Evolutionary conservation across 2,888 invertebrate genomes (phyloP).

Genomic region (Macrophya annulata): DNA sequence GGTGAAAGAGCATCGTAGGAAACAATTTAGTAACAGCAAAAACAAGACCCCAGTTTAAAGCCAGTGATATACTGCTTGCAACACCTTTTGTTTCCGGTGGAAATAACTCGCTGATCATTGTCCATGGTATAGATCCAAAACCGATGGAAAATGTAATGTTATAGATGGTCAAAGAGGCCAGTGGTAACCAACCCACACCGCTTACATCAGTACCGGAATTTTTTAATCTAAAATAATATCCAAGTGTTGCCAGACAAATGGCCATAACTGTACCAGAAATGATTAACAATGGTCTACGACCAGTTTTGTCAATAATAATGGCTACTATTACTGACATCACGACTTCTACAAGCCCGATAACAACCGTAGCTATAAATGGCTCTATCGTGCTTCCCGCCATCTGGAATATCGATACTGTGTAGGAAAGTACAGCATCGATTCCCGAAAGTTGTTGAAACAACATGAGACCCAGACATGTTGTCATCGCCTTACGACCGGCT

Average conservation of each 20-base stretch:
- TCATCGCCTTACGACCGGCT: constrained; percentile 79
- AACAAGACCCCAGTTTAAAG: constrained; percentile 78
- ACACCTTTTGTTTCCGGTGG: constrained; percentile 78
- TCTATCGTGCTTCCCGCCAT: constrained; percentile 77
- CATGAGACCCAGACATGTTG: constrained; percentile 80
- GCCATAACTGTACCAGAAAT: constrained; percentile 79
- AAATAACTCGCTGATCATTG: constrained; percentile 80
- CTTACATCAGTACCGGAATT: constrained; percentile 66
- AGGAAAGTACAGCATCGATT: constrained; percentile 79
- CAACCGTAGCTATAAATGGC: constrained; percentile 79
- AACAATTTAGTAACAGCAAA: constrained; percentile 77
- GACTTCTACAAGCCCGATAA: constrained; percentile 81
- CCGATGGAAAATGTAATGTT: constrained; percentile 79
- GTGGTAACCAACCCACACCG: constrained; percentile 78
- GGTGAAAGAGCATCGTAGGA: constrained; percentile 66
- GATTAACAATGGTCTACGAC: constrained; percentile 81
- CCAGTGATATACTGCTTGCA: constrained; percentile 77
- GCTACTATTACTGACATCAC: constrained; percentile 76
- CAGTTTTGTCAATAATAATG: constrained; percentile 80
- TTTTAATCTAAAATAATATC: constrained; percentile 75
- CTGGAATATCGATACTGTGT: constrained; percentile 78
- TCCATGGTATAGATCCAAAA: constrained; percentile 80
- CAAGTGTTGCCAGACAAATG: constrained; percentile 73
- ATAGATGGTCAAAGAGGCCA: constrained; percentile 77
- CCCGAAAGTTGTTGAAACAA: constrained; percentile 81